Base-by-base conservation (phyloP, 2,113 vertebrate genomes). In the Vireo altiloquus region DNA sequence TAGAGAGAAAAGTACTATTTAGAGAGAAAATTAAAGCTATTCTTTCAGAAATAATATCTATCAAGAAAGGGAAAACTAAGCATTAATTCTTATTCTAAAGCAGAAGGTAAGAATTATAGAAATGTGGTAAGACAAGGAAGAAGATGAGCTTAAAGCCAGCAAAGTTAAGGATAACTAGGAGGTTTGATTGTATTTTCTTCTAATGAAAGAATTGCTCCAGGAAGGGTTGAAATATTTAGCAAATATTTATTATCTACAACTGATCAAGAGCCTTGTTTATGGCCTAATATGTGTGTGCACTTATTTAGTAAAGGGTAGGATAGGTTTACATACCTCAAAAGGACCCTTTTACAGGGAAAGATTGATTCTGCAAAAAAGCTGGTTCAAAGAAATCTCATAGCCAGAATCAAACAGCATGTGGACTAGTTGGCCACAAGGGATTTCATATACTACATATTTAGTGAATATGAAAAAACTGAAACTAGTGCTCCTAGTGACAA, bases 1-100 rank as follows among this genome's bases (percentile, higher is more conserved):
- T n/a, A n/a, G n/a, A n/a, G n/a, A n/a, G n/a, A 39, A 39, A 5
- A 0, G n/a, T n/a, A n/a, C 1, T 4, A 15, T 56, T 47, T 30
- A 24, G 5, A 84, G 6, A 74, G 31, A 84, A 65, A 49, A 87
- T 20, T n/a, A n/a, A 81, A 65, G 9, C 5, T 20, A 2, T 12
- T 71, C 8, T 57, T 91, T 84, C 15, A 23, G 30, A 63, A 84
- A 75, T 56, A 93, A 56, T 10, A 64, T 11, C 8, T 77, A 50
- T 31, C 5, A 81, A 60, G 22, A 81, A 84, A 42, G 2, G 4
- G 13, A 60, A 92, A 79, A n/a, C 3, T 22, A 44, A 91, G 31
- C 7, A 54, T n/a, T 37, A 42, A 24, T 77, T 81, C 0, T 1
- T 72, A 37, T 74, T 65, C 11, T 83, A 39, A 47, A 71, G n/a